Conservation (phyloP, 1,140 invertebrate genomes). For the Phenacoccus solenopsis region DNA sequence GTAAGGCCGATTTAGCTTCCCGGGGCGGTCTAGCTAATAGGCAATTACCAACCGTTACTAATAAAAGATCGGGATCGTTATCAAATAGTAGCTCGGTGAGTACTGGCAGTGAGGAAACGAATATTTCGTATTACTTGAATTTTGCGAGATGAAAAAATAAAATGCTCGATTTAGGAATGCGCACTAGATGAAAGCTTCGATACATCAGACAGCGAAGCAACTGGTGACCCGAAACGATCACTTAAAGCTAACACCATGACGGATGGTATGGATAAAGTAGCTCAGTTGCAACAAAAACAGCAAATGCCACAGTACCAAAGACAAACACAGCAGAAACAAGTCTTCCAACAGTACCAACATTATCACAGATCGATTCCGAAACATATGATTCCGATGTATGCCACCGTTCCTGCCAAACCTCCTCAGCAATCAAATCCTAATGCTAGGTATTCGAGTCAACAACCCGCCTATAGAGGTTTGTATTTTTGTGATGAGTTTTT, state of each 20-base stretch:
- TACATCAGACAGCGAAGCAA: slow-evolving; percentile 13
- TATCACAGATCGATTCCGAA: slow-evolving; percentile 5
- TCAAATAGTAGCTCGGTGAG: slow-evolving; percentile 53
- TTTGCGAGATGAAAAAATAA: background rate
- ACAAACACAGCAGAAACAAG: background rate
- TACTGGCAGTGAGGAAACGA: slow-evolving; percentile 17
- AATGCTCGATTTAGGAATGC: slow-evolving; percentile 11
- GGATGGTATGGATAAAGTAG: background rate
- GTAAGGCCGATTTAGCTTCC: slow-evolving; percentile 73
- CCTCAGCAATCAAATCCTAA: background rate
- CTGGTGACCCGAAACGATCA: background rate
- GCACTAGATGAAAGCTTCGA: slow-evolving; percentile 20
- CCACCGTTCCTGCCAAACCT: background rate
- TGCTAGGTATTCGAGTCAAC: background rate
- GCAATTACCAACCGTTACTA: slow-evolving; percentile 39
- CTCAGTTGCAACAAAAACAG: background rate
- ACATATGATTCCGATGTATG: slow-evolving; percentile 4
- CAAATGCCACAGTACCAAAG: background rate
- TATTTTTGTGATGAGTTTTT: too few relatives aligned
- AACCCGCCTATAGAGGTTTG: background rate
- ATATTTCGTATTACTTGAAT: background rate
- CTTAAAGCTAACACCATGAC: background rate
- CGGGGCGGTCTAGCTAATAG: slow-evolving; percentile 41
- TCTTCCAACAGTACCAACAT: slow-evolving; percentile 4
- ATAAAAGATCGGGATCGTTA: slow-evolving; percentile 37